Conservation (phyloP, 2,888 invertebrate species). For the Serrognathus titanus region DNA sequence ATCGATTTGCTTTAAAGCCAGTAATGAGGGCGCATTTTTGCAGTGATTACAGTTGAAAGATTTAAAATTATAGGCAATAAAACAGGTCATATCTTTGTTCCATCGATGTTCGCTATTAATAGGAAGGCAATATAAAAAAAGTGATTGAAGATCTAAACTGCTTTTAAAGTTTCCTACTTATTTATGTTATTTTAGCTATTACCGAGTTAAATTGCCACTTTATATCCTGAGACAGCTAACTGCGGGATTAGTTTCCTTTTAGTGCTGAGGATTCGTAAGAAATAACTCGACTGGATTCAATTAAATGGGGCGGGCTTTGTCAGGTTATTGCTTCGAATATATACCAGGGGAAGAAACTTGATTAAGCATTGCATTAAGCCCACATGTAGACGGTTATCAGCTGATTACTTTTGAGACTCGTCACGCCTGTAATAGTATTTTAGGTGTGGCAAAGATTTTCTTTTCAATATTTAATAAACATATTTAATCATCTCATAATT, state of each 20-base stretch:
- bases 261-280: slow-evolving; percentile 10
- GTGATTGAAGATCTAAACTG: no score
- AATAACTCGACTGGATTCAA: slow-evolving; percentile 32
- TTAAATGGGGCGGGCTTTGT: slow-evolving; percentile 31
- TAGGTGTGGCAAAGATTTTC: neutral
- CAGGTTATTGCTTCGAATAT: slow-evolving; percentile 10
- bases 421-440: neutral
- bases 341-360: slow-evolving; percentile 25
- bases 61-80: no score
- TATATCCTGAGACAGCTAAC: neutral
- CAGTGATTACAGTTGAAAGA: no score
- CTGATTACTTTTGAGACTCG: slow-evolving; percentile 26
- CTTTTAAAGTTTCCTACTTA: neutral
- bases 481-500: no score
- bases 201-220: neutral
- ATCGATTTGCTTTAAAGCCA: no score
- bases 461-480: neutral
- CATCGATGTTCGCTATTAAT: no score
- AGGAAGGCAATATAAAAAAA: no score
- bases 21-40: no score
- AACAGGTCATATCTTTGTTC: no score
- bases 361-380: slow-evolving; percentile 37
- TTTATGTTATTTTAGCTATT: neutral
- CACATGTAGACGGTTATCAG: slow-evolving; percentile 31
- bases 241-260: neutral